These are phyloP conservation scores for Melipona quadrifasciata DNA, from an alignment of 1,140 invertebrate species.

Conservation along the genomic window DNA sequence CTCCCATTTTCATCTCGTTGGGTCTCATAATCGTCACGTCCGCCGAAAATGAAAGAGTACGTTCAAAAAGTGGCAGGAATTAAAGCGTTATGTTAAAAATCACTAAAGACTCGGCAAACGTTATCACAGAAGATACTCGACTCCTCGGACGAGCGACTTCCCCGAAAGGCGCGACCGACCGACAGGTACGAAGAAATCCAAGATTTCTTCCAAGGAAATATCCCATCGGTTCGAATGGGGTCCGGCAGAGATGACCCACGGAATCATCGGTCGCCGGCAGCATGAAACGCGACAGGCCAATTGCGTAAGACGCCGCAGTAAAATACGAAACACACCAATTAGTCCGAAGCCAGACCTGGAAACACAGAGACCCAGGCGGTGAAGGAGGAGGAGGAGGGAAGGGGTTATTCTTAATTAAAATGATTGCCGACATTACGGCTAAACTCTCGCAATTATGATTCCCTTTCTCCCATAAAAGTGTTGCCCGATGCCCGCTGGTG, in stretches of 20 bases:
- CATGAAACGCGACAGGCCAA: conserved; percentile 10
- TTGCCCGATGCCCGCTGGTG: conserved; percentile 72
- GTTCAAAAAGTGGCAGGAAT: too few species aligned
- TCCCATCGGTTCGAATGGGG: neutral
- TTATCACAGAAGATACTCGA: too few species aligned
- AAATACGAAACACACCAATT: conserved; percentile 63
- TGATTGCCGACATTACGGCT: conserved; percentile 78
- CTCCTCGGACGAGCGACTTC: neutral
- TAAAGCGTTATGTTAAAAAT: too few species aligned
- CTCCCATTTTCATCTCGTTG: too few species aligned
- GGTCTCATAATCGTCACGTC: too few species aligned
- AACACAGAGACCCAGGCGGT: neutral
- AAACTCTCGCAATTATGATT: conserved; percentile 79
- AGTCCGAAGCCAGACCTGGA: conserved; percentile 32
- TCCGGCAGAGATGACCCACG: neutral
- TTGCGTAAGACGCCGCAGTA: conserved; percentile 58
- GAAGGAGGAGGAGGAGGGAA: neutral
- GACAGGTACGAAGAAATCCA: neutral
- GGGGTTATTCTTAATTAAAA: conserved; percentile 78
- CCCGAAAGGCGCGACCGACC: neutral
- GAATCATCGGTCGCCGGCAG: neutral
- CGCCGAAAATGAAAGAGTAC: too few species aligned
- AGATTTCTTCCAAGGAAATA: neutral
- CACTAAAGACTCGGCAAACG: neutral
- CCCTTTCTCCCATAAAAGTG: conserved; percentile 73